Percentiles rank a stretch among this genome's conserved stretches.
Conservation (phyloP, 2,888 invertebrate genomes). For the Morpho achilles region DNA sequence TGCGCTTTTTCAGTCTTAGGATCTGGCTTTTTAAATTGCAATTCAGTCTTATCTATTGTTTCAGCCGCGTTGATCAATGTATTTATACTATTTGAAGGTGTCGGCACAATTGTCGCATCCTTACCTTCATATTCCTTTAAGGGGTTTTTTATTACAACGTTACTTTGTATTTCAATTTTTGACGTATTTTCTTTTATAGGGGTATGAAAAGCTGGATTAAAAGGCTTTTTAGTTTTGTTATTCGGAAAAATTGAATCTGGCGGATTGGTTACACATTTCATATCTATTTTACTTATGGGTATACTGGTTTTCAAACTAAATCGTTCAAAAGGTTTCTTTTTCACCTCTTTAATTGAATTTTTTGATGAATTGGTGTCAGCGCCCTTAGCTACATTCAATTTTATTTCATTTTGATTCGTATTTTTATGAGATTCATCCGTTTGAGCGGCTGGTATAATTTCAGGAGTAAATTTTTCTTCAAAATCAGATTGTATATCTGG, state of each 20-base stretch:
- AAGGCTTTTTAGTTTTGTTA: constrained; percentile 34
- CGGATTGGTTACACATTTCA: constrained; percentile 58
- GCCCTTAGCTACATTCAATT: constrained; percentile 49
- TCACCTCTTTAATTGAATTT: constrained; percentile 42
- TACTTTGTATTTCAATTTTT: constrained; percentile 67
- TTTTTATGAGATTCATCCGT: constrained; percentile 36
- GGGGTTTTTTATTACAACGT: constrained; percentile 61
- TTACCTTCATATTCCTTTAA: constrained; percentile 42
- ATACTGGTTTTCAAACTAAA: constrained; percentile 72
- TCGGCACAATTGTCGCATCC: constrained; percentile 22
- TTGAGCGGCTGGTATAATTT: constrained; percentile 47
- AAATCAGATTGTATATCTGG: constrained; percentile 51
- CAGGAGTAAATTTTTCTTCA: constrained; percentile 61
- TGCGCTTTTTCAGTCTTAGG: constrained; percentile 39
- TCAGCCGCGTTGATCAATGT: constrained; percentile 62
- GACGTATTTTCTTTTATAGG: constrained; percentile 35
- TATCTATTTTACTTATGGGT: constrained; percentile 70
- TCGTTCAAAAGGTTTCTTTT: constrained; percentile 57
- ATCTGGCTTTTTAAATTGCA: constrained; percentile 49
- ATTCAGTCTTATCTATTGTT: constrained; percentile 55
- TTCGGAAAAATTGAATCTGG: constrained; percentile 44
- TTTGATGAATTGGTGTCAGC: constrained; percentile 49
- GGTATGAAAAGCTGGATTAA: constrained; percentile 42
- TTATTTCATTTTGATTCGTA: constrained; percentile 55
- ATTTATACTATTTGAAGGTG: constrained; percentile 35